Conservation (phyloP, 2,888 invertebrate genomes). For the Tenthredo livida region DNA sequence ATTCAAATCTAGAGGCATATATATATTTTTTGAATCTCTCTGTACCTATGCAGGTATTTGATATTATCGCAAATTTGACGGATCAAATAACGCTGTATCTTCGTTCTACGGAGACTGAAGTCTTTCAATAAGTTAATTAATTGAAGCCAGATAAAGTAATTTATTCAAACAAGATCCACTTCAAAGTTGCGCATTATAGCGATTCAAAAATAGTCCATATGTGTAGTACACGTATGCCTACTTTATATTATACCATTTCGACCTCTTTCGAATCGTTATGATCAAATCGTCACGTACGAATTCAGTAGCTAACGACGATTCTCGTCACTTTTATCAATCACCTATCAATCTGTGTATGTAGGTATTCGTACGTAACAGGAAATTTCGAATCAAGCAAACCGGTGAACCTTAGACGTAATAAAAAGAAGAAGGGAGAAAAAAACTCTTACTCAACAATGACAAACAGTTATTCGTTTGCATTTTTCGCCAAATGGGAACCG, state of each 20-base stretch:
- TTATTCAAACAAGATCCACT: neutral
- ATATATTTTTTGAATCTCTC: neutral
- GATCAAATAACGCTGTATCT: slow-evolving; percentile 9
- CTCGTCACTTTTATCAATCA: neutral
- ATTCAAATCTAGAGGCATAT: neutral
- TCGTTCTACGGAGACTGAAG: neutral
- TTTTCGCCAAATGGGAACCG: neutral
- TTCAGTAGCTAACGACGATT: neutral
- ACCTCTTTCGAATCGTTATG: neutral
- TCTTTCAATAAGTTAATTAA: slow-evolving; percentile 16
- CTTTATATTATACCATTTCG: neutral
- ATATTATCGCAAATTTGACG: neutral
- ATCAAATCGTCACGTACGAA: neutral
- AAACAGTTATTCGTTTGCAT: neutral
- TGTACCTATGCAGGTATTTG: neutral
- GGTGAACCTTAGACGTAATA: neutral
- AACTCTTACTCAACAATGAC: neutral
- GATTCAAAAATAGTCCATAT: slow-evolving; percentile 10
- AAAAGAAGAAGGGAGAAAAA: neutral
- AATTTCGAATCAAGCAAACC: slow-evolving; percentile 5
- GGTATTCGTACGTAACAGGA: neutral
- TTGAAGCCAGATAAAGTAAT: slow-evolving; percentile 15
- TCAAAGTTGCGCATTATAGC: neutral
- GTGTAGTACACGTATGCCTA: neutral
- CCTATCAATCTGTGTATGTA: neutral